Conservation (phyloP, 2,797 vertebrate genomes). For the Melanotaenia boesemani region DNA sequence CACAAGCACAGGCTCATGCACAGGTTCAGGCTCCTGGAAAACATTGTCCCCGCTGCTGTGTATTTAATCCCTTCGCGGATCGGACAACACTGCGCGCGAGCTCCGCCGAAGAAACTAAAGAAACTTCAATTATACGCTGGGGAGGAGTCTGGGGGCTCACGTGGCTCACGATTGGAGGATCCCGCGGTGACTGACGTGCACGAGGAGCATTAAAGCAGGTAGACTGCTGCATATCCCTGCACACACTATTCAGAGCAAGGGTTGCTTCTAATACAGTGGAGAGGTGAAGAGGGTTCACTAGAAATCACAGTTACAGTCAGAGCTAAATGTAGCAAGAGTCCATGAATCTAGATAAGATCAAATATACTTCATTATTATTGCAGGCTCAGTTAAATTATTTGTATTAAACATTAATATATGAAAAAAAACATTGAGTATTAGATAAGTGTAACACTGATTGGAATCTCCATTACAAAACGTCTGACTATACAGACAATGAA, state of each 20-base stretch:
- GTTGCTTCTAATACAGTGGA: neutral
- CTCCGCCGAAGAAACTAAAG: slow-evolving; percentile 83
- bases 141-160: slow-evolving; percentile 76
- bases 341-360: neutral
- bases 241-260: neutral
- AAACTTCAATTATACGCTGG: slow-evolving; percentile 85
- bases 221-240: slow-evolving; percentile 51
- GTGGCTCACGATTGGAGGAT: slow-evolving; percentile 81
- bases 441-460: neutral
- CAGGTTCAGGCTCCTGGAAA: slow-evolving; percentile 75
- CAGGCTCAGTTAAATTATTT: neutral
- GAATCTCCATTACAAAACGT: too few species aligned
- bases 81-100: slow-evolving; percentile 74
- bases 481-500: neutral
- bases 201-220: slow-evolving; percentile 75
- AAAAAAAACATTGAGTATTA: neutral
- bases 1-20: slow-evolving; percentile 85
- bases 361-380: neutral
- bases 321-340: too few species aligned
- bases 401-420: neutral
- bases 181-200: slow-evolving; percentile 70
- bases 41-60: slow-evolving; percentile 81
- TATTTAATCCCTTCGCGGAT: slow-evolving; percentile 73
- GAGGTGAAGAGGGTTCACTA: neutral
- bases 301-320: neutral